Conservation (phyloP, 2,888 invertebrate genomes). For the Autographa pulchrina region DNA sequence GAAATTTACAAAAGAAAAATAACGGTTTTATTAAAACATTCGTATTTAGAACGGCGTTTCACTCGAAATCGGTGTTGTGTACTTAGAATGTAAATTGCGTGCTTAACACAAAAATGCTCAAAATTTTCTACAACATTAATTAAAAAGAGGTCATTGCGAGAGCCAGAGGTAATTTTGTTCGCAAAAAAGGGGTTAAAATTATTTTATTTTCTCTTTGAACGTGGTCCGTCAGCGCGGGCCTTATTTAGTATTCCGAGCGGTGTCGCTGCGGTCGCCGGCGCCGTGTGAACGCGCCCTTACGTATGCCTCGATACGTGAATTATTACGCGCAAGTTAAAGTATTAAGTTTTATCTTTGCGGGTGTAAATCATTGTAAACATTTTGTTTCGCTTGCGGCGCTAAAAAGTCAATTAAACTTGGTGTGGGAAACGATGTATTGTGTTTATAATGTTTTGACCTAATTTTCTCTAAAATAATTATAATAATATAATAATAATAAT, state of each 20-base stretch:
- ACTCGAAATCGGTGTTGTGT: slow-evolving; percentile 34
- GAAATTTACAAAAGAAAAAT: slow-evolving; percentile 26
- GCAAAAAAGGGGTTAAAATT: slow-evolving; percentile 36
- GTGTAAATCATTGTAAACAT: slow-evolving; percentile 36
- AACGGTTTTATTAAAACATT: slow-evolving; percentile 20
- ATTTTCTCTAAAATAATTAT: no score
- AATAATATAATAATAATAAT: no score
- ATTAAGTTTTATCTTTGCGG: slow-evolving; percentile 35
- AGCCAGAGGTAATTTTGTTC: slow-evolving; percentile 47
- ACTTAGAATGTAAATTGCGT: slow-evolving; percentile 45
- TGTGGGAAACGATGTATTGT: background rate
- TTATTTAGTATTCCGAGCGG: slow-evolving; percentile 56
- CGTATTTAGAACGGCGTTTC: slow-evolving; percentile 23
- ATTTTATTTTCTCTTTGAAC: slow-evolving; percentile 25
- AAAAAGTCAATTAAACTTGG: slow-evolving; percentile 2
- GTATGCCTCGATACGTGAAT: slow-evolving; percentile 38
- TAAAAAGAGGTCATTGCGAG: slow-evolving; percentile 52
- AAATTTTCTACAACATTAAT: slow-evolving; percentile 52
- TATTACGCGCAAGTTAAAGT: slow-evolving; percentile 40
- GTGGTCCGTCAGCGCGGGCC: slow-evolving; percentile 43
- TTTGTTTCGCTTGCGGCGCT: slow-evolving; percentile 14
- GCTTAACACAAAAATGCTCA: slow-evolving; percentile 39
- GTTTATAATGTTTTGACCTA: background rate
- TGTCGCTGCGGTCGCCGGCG: slow-evolving; percentile 40
- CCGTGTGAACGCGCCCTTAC: slow-evolving; percentile 49